Conservation (phyloP, 2,888 invertebrate genomes). For the Tenthredo mesomela region DNA sequence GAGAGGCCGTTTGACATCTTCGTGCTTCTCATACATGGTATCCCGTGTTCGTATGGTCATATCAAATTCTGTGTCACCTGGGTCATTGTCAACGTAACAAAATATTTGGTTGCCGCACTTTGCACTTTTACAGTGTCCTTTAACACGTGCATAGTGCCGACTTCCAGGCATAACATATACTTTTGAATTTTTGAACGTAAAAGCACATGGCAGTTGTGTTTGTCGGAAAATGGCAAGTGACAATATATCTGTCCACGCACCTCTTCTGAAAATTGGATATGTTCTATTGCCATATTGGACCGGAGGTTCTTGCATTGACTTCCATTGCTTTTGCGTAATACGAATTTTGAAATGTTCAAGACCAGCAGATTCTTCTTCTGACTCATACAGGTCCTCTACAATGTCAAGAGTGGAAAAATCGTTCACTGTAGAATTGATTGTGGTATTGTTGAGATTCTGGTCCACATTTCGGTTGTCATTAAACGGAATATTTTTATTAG, state of each 20-base stretch:
- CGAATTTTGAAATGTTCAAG: constrained; percentile 15
- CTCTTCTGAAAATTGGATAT: background rate
- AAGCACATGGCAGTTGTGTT: constrained; percentile 21
- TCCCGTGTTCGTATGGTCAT: constrained; percentile 54
- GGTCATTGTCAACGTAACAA: constrained; percentile 7
- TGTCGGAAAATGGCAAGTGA: constrained; percentile 1
- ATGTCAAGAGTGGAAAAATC: background rate
- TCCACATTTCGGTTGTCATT: background rate
- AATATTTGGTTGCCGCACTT: background rate
- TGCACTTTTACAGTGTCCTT: constrained; percentile 13
- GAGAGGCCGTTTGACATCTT: constrained; percentile 53
- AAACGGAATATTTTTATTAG: constrained; percentile 13
- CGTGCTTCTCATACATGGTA: constrained; percentile 50
- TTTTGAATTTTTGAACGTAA: background rate
- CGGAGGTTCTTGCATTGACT: constrained; percentile 9
- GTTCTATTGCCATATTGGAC: constrained; percentile 32
- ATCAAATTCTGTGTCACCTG: background rate
- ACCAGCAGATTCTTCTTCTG: constrained; percentile 27
- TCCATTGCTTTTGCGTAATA: constrained; percentile 19
- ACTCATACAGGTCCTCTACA: background rate
- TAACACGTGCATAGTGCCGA: background rate
- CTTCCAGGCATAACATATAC: constrained; percentile 6
- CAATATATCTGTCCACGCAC: constrained; percentile 18
- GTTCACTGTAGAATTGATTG: constrained; percentile 25
- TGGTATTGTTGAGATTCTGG: constrained; percentile 7